phyloP scores from a whole-genome alignment of 2,113 vertebrate species.

The Illadopsis cleaveri region DNA sequence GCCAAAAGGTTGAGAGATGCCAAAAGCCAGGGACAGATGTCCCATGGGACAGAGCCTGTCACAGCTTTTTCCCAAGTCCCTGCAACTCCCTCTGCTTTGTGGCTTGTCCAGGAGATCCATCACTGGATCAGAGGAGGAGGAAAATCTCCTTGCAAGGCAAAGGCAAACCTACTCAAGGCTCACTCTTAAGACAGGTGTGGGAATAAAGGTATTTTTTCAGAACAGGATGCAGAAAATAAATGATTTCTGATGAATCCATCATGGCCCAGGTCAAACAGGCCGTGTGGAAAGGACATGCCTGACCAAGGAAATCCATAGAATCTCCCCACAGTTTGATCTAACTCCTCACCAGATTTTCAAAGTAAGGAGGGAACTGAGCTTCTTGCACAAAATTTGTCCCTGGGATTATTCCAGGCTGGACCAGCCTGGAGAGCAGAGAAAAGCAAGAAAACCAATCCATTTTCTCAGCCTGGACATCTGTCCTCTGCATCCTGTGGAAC shows the following conservation, averaged over 20 bases:
- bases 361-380: neutral
- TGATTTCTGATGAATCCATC: neutral
- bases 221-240: neutral
- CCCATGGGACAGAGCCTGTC: neutral
- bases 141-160: neutral
- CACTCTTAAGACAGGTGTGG: accelerated
- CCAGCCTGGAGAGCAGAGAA: neutral
- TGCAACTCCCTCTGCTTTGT: neutral
- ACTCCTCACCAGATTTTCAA: neutral
- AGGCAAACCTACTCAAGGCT: neutral
- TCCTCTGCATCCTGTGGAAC: neutral
- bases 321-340: neutral
- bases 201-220: neutral
- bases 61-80: neutral
- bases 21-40: neutral
- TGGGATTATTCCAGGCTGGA: neutral
- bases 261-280: neutral
- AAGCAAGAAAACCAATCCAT: accelerated
- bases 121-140: neutral
- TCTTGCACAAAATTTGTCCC: neutral
- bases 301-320: neutral
- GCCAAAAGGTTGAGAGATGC: neutral
- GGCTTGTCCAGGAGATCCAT: neutral
- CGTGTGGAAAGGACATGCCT: neutral
- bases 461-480: neutral